Evolutionary conservation across 2,797 vertebrate species (phyloP).

Genomic region (Petrocephalus schoutedeni): DNA sequence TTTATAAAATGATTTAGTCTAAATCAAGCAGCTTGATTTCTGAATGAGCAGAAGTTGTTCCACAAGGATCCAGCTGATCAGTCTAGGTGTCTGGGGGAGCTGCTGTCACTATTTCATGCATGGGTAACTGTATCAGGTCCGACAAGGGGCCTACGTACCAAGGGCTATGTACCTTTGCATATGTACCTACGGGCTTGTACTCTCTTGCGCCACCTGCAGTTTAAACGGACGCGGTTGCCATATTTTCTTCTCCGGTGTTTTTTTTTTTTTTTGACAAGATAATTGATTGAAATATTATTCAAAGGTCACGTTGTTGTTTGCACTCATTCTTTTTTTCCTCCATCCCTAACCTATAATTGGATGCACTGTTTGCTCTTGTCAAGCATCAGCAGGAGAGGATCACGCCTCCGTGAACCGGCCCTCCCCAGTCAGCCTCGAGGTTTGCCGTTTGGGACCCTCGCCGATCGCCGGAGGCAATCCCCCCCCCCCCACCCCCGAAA

Average conservation of each 20-base stretch:
- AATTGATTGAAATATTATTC: neutral
- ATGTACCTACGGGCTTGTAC: neutral
- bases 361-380: neutral
- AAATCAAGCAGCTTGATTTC: neutral
- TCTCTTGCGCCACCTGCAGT: neutral
- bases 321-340: neutral
- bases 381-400: neutral
- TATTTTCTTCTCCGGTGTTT: neutral
- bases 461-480: neutral
- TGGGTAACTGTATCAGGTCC: neutral
- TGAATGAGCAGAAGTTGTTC: neutral
- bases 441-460: neutral
- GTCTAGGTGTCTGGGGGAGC: neutral
- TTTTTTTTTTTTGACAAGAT: neutral
- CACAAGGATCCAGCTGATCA: neutral
- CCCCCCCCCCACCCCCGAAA: neutral
- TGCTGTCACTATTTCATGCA: neutral
- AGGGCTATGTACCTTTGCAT: too few species aligned
- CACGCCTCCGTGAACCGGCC: neutral
- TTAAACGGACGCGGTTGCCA: neutral
- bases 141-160: too few species aligned
- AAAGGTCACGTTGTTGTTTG: constrained; percentile 5
- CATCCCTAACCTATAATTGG: neutral
- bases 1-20: neutral
- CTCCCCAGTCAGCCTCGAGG: neutral